Percentiles rank a stretch among this genome's conserved stretches.
phyloP scores from a whole-genome alignment of 2,113 vertebrate species.

The Oplegnathus fasciatus region DNA sequence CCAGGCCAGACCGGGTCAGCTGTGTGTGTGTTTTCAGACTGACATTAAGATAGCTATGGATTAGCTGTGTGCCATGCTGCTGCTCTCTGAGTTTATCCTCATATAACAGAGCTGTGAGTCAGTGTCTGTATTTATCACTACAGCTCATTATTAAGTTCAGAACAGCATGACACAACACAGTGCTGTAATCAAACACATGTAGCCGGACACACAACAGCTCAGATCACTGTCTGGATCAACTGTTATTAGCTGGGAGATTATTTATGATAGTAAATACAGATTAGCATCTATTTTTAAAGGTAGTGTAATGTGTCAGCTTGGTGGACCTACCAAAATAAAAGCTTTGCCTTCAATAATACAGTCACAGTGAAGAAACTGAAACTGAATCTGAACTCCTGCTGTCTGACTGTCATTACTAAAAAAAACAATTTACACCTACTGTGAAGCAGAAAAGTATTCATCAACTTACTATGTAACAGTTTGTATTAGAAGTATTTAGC shows the following conservation, averaged over 20 bases:
- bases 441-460: neutral
- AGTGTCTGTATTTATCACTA: slow-evolving; percentile 51
- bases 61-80: slow-evolving; percentile 27
- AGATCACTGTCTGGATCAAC: slow-evolving; percentile 38
- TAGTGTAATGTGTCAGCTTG: slow-evolving; percentile 15
- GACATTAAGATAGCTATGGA: slow-evolving; percentile 22
- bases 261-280: slow-evolving; percentile 59
- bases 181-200: slow-evolving; percentile 49
- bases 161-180: slow-evolving; percentile 43
- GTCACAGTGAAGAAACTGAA: neutral
- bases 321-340: slow-evolving; percentile 33
- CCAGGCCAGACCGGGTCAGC: neutral
- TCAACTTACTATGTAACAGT: neutral
- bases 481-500: neutral
- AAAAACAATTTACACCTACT: neutral
- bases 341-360: neutral
- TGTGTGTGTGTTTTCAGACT: neutral
- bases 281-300: slow-evolving; percentile 61
- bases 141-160: slow-evolving; percentile 35
- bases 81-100: slow-evolving; percentile 45
- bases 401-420: neutral
- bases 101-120: slow-evolving; percentile 53
- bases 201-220: slow-evolving; percentile 19
- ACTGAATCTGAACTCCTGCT: neutral
- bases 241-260: slow-evolving; percentile 39